Percentiles rank a stretch among this genome's conserved stretches.
phyloP scores from a whole-genome alignment of 23 tunicate species.

The Corella eumyota region DNA sequence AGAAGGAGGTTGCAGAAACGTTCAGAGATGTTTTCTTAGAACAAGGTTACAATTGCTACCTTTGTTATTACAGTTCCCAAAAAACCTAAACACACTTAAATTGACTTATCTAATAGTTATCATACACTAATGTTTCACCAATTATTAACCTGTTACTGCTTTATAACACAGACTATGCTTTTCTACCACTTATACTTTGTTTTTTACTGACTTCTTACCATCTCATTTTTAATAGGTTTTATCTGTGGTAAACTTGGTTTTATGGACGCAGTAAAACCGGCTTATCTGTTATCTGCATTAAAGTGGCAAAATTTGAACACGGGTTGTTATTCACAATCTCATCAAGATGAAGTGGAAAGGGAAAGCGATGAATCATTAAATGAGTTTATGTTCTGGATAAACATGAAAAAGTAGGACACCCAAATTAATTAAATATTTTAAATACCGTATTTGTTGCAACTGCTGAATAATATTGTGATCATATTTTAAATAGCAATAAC shows the following conservation, averaged over 20 bases:
- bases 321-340: conserved; percentile 32
- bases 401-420: conserved; percentile 17
- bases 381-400: conserved; percentile 25
- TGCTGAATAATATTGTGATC: too few species aligned
- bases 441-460: neutral
- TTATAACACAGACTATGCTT: too few species aligned
- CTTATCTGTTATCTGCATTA: conserved; percentile 27
- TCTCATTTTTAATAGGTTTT: conserved; percentile 12
- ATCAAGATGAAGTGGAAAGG: too few species aligned
- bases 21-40: conserved; percentile 49
- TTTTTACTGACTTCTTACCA: neutral
- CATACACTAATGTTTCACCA: neutral
- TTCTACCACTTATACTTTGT: too few species aligned
- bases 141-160: too few species aligned
- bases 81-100: neutral
- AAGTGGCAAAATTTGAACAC: conserved; percentile 32
- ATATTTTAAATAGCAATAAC: too few species aligned
- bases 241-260: conserved; percentile 57
- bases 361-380: neutral
- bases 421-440: too few species aligned
- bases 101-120: neutral
- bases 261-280: conserved; percentile 35
- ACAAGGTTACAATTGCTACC: conserved; percentile 45
- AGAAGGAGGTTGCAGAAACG: conserved; percentile 8
- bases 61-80: neutral